Evolutionary conservation across 1,140 invertebrate species (phyloP).

Genomic region (Bathynomus jamesi): DNA sequence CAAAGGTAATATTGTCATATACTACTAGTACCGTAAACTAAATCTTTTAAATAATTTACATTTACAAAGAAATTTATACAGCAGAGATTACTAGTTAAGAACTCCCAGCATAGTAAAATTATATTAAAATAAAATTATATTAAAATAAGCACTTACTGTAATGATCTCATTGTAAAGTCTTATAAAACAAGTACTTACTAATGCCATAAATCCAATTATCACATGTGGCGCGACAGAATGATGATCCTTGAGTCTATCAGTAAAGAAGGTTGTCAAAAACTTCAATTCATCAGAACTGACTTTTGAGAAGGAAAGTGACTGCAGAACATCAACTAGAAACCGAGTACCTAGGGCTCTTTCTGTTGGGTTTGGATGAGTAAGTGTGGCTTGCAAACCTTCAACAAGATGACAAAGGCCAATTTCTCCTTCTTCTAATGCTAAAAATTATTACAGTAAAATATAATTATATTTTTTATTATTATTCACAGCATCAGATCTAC

Average conservation of each 20-base stretch:
- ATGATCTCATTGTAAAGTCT: too few species aligned
- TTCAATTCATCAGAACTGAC: background rate
- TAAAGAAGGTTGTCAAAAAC: background rate
- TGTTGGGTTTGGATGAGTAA: background rate
- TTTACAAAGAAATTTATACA: too few species aligned
- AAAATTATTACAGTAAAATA: too few species aligned
- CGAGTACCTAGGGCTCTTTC: background rate
- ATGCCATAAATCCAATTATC: background rate
- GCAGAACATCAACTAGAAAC: background rate
- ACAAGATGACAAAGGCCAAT: background rate
- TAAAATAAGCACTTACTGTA: too few species aligned
- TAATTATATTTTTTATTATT: too few species aligned
- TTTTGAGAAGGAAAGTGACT: background rate
- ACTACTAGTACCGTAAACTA: too few species aligned
- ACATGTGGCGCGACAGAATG: background rate
- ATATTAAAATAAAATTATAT: too few species aligned
- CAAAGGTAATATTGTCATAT: too few species aligned
- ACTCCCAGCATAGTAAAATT: too few species aligned
- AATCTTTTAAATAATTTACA: too few species aligned
- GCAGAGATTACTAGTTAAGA: too few species aligned
- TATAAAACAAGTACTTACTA: background rate
- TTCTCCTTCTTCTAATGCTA: background rate
- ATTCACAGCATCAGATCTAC: too few species aligned
- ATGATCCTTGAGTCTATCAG: background rate
- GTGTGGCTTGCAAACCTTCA: background rate